A percentile compares a stretch with the other conserved stretches of the same genome.
Conservation (phyloP, 2,888 invertebrate genomes). For the Troides oblongomaculatus region DNA sequence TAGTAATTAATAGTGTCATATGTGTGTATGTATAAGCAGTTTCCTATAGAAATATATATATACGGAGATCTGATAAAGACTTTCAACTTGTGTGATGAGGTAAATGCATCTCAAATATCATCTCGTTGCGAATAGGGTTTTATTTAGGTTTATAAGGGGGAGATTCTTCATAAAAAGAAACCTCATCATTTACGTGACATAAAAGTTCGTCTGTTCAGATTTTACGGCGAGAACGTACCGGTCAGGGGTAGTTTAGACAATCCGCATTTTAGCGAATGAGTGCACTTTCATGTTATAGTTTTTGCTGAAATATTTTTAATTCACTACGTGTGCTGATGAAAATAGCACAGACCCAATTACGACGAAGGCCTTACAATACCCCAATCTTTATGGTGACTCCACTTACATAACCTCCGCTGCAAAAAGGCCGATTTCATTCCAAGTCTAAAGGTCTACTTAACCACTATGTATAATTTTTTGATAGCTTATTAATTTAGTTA, state of each 20-base stretch:
- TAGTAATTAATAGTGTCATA: neutral
- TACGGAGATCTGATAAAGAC: neutral
- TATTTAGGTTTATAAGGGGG: slow-evolving; percentile 24
- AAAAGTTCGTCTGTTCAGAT: slow-evolving; percentile 22
- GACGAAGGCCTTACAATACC: neutral
- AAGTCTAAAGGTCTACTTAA: no score
- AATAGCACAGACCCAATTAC: neutral
- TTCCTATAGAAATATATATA: neutral
- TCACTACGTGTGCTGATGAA: neutral
- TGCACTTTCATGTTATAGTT: slow-evolving; percentile 19
- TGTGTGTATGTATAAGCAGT: neutral
- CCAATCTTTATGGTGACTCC: neutral
- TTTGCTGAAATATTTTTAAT: slow-evolving; percentile 3
- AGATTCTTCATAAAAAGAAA: slow-evolving; percentile 24
- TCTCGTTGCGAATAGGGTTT: slow-evolving; percentile 20
- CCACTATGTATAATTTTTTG: no score
- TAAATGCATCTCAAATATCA: slow-evolving; percentile 25
- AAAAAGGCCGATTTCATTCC: no score
- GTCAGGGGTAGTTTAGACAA: slow-evolving; percentile 23
- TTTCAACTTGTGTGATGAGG: slow-evolving; percentile 22
- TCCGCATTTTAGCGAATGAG: slow-evolving; percentile 10
- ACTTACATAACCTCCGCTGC: no score
- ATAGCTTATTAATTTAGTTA: no score
- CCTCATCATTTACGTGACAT: slow-evolving; percentile 22
- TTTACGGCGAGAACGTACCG: slow-evolving; percentile 19